Evolutionary conservation across 2,888 invertebrate species (phyloP), one percentile per base, ranked within the genome.

Genomic region (Neuroscelio doddi): DNA sequence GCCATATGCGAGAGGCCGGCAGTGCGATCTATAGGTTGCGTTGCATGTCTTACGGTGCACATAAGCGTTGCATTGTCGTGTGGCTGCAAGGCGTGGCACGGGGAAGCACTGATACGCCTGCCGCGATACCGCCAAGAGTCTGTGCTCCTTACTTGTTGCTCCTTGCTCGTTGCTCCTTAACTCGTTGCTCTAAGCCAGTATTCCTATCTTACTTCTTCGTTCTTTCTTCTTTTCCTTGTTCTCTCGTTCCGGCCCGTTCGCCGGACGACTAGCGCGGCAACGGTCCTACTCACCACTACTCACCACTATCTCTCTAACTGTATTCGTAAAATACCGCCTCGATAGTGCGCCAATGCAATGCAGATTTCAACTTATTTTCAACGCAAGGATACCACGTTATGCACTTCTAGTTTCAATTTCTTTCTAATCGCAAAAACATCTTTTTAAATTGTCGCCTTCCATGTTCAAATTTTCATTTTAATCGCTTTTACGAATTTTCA

Each of bases 251-350:
- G 52, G 66, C 57, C 61, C 53, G 65, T 61, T 65, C 65, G 46
- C 61, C 63, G 46, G 36, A 36, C 57, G 52, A 45, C 58, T 57
- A 44, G 63, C 58, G 55, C 59, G 26, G 52, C 65, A 68, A 64
- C 64, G 61, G 63, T 57, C 63, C 63, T 51, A 32, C 10, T 59
- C 66, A 59, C 59, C 52, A 62, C 61, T 73, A 53, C 56, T 58
- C 51, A 53, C 66, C 58, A 58, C 66, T 67, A 67, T 63, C 76
- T 67, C 53, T 70, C 68, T 78, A 80, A 80, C 80, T 79, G 78
- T 79, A 79, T 75, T 72, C 68, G 75, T 71, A 74, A 78, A 79
- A 81, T 79, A 77, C 72, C 67, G 73, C 59, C 72, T 72, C 73
- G 64, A 72, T 68, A 67, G 64, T 47, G 49, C 61, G 51, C n/a